Evolutionary conservation across 1,140 invertebrate species (phyloP), one percentile per base, ranked within the genome.

Genomic region (Tetramorium simillimum): DNA sequence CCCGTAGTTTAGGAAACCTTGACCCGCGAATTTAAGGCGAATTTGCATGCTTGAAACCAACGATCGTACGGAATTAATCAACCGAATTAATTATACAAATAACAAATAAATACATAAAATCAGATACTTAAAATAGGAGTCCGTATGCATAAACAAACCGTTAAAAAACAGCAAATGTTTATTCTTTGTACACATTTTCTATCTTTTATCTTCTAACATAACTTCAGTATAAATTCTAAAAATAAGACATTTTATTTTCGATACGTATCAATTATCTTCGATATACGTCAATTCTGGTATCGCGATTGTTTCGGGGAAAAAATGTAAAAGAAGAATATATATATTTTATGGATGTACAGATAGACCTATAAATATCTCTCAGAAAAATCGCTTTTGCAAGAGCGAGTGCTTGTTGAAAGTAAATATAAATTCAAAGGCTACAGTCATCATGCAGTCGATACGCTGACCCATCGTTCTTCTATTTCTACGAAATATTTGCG

Each of bases 401-500:
- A 18, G 14, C 6, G 67, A 21, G 18, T 56, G 78, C 49, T 70
- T 70, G 37, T 21, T 60, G 40, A 46, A 73, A 40, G n/a, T 43
- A 73, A 81, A 81, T 69, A 81, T 46, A 24, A 75, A 84, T 60
- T 82, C 40, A 60, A 73, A 49, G 67, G 40, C 24, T 18, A 14
- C 18, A 84, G 80, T 84, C 67, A 60, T 82, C 24, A 28, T 46
- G 18, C 24, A 73, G 67, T 33, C 67, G 67, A 84, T 84, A 84
- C 69, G 69, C 51, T 84, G 80, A 84, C 69, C 53, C 53, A n/a
- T n/a, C 18, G 18, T 24, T 72, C 40, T 40, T 67, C 53, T 60
- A 84, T 84, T 62, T 75, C 37, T 73, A 60, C 69, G 80, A 84
- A 84, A 84, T 84, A 73, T 84, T 84, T 84, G 62, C 43, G 69